phyloP scores from a whole-genome alignment of 2,888 invertebrate species.

The Epinotia demarniana region DNA sequence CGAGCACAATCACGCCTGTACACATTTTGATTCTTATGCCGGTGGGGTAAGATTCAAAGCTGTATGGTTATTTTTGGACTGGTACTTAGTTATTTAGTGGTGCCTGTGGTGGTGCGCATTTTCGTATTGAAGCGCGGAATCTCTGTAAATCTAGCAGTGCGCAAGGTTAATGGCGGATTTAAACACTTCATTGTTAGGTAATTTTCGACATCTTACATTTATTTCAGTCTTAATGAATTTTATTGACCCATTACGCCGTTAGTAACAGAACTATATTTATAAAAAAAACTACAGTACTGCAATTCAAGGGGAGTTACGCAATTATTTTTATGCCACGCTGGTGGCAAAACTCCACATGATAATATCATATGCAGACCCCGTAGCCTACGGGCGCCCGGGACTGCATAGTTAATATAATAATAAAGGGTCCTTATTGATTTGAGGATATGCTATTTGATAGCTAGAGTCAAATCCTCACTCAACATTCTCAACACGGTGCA shows the following conservation, averaged over 20 bases:
- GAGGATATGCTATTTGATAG: no score
- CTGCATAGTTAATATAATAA: no score
- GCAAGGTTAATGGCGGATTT: constrained; percentile 18
- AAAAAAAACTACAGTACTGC: no score
- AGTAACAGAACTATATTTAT: neutral
- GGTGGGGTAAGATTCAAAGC: neutral
- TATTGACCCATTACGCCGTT: neutral
- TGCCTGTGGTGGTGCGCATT: neutral
- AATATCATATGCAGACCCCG: no score
- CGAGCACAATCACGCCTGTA: neutral
- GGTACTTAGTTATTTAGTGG: constrained; percentile 6
- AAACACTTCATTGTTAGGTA: constrained; percentile 5
- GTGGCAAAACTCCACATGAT: no score
- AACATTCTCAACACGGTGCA: no score
- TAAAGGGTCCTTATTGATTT: no score
- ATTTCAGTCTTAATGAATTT: neutral
- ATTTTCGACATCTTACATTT: neutral
- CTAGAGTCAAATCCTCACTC: no score
- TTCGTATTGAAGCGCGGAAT: constrained; percentile 2
- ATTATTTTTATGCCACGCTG: no score
- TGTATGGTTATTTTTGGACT: neutral
- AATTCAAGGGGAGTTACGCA: no score
- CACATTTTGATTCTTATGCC: constrained; percentile 1
- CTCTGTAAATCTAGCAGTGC: constrained; percentile 1
- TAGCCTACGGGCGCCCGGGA: no score